Evolutionary conservation across 53 echinoderm and acorn worm species (phyloP), one percentile per base, ranked within the genome.

Genomic region (Astropecten irregularis): DNA sequence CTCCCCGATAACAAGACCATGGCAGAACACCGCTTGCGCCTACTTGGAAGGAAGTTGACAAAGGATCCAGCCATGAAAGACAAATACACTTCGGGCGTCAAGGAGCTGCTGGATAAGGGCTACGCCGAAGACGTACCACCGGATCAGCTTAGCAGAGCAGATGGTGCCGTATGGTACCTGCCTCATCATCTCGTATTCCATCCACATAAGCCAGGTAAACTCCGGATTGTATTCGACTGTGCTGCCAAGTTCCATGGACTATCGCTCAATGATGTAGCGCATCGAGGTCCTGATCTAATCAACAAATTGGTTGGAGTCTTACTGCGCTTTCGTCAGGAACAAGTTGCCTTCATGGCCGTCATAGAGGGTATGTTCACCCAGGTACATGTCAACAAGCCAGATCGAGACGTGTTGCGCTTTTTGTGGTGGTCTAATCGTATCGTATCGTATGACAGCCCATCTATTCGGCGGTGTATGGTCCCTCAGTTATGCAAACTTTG

Each of bases 331-430:
- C 48, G 90, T 40, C 52, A 90, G 61, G 73, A 88, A 50, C 60
- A 23, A 7, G 62, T 93, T 22, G 90, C 93, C 14, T 11, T 91
- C 7, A 73, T 82, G 30, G 90, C 49, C 14, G 90, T 90, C 42
- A 85, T 93, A 11, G 90, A 93, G 50, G 82, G 64, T n/a, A 91
- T 91, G 93, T 91, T 90, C 51, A 68, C 90, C 66, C 93, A 93
- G 57, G 93, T 93, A 3, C 57, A 37, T 37, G 93, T 93, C 0
- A 21, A 39, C 34, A 28, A 38, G 0, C 50, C 25, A 22, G 76
- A 92, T 68, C 46, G 85, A 8, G 83, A 92, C 16, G 69, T 76
- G 1, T 49, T 89, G 4, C 60, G 92, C 2, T 92, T 92, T 29
- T 70, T 92, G 18, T 92, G 92, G 89, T 92, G 89, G 89, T 23